Base-by-base conservation (phyloP, 2,113 vertebrate genomes). In the Semicossyphus pulcher region DNA sequence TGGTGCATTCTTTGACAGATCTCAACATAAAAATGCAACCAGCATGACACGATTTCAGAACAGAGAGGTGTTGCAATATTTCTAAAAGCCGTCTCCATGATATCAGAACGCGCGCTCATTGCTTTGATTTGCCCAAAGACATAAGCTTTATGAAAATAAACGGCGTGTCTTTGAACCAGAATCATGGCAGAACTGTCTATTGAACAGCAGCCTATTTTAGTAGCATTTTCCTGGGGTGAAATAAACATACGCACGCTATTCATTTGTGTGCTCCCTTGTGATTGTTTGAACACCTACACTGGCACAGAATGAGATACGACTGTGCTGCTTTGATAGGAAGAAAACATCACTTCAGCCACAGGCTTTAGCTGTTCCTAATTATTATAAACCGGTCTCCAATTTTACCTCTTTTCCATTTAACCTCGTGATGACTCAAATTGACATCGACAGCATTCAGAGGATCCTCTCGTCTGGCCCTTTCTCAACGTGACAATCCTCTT, bases 61-160 rank as follows among this genome's bases (percentile, higher is more conserved):
- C 25, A 21, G 20, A 9, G 61, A 70, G 45, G 60, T 63, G 58
- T 37, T 70, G 73, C 66, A 53, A 31, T 51, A 25, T 75, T 79
- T 83, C 74, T 48, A 57, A 72, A 69, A 75, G 54, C 53, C 25
- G 49, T 26, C 58, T 62, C 36, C 20, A 5, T 57, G 65, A 44
- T 62, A 47, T 76, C 80, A 37, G 49, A 72, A 76, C 1, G 15
- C 26, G 37, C 44, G 21, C 76, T 75, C 52, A 42, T 56, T 51
- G 57, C 49, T 74, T 49, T 28, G 14, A 75, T 80, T 85, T 42
- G 79, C 84, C 84, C 61, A 44, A 73, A 88, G 86, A 86, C 63
- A 80, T 7, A 29, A 39, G 64, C 78, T 53, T 72, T 63, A 54
- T 73, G 73, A 72, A 72, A 79, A 83, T 75, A 60, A 89, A 71